A percentile compares a stretch with the other conserved stretches of the same genome.
phyloP scores from a whole-genome alignment of 2,113 vertebrate genomes.

The Aptenodytes forsteri region DNA sequence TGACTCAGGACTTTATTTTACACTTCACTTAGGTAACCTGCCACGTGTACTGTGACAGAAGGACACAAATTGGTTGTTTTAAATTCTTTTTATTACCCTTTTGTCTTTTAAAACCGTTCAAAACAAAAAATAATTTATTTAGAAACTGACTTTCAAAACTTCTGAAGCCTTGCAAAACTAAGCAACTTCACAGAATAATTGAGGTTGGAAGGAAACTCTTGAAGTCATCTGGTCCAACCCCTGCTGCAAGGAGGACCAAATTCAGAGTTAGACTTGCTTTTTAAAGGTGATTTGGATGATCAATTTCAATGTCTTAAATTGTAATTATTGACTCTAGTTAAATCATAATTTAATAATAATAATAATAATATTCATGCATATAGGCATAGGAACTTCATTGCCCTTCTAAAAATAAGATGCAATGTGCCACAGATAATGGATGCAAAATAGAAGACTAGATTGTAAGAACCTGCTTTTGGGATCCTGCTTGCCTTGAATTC shows the following conservation, averaged over 20 bases:
- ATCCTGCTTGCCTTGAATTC: neutral
- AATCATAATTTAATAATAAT: no score
- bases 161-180: neutral
- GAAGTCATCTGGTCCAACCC: neutral
- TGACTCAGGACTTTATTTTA: neutral
- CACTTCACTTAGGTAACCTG: neutral
- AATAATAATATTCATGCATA: neutral
- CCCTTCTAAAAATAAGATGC: neutral
- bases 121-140: neutral
- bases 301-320: neutral
- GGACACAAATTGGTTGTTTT: neutral
- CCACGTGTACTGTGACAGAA: neutral
- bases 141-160: neutral
- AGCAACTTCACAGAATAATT: neutral
- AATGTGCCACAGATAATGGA: neutral
- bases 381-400: neutral
- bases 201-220: neutral
- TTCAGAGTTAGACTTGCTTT: neutral
- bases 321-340: neutral
- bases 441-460: neutral
- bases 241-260: neutral
- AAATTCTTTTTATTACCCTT: neutral
- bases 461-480: neutral
- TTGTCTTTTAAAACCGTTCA: neutral
- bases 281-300: neutral